phyloP scores from a whole-genome alignment of 1,140 invertebrate species.

The Scaptomyza graminum region DNA sequence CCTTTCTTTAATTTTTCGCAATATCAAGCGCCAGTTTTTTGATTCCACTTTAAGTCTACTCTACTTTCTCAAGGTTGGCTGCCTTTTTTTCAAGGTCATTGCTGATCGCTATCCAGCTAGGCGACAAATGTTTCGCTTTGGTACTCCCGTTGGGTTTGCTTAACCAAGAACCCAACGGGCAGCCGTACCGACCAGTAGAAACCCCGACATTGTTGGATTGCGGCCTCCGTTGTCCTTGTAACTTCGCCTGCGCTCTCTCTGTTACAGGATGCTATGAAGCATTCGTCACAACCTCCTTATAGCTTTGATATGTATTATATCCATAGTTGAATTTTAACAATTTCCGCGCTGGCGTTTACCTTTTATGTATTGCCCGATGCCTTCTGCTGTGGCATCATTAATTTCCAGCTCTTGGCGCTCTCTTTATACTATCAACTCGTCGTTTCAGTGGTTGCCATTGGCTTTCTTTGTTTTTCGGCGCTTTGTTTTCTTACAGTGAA shows the following conservation, averaged over 20 bases:
- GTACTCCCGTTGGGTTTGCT: conserved; percentile 71
- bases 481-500: conserved; percentile 52
- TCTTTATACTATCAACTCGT: conserved; percentile 1
- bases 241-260: background rate
- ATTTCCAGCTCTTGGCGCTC: conserved; percentile 67
- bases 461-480: conserved; percentile 32
- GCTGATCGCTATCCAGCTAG: conserved; percentile 49
- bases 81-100: conserved; percentile 13
- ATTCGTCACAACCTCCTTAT: conserved; percentile 63
- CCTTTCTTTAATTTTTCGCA: background rate
- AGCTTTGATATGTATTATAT: conserved; percentile 13
- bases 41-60: too few relatives aligned
- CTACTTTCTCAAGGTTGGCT: conserved; percentile 4
- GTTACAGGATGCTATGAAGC: conserved; percentile 18
- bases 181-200: conserved; percentile 71
- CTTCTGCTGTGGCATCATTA: conserved; percentile 56
- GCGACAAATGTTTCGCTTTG: conserved; percentile 44
- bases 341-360: conserved; percentile 72
- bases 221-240: conserved; percentile 76
- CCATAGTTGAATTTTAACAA: conserved; percentile 28
- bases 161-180: conserved; percentile 63
- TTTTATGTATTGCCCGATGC: background rate
- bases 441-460: conserved; percentile 32
- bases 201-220: conserved; percentile 62
- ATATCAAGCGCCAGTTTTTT: background rate